phyloP scores from a whole-genome alignment of 2,113 vertebrate species.

The Lagopus leucura region DNA sequence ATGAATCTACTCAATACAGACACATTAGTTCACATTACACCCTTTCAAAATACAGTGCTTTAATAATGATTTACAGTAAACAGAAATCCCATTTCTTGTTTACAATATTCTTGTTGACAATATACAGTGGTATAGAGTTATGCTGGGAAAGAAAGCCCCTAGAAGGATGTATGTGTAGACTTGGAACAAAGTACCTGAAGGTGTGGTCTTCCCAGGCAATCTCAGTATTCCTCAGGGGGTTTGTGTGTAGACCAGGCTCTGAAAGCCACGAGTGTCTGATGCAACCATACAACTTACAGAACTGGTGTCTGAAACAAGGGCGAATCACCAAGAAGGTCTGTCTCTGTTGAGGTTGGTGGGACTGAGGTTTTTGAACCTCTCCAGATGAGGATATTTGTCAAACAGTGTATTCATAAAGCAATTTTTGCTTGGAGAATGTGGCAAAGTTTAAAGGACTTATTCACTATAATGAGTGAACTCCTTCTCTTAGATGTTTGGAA shows the following conservation, averaged over 20 bases:
- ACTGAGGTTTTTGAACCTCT: not conserved
- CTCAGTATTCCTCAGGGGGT: not conserved
- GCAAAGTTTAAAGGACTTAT: not conserved
- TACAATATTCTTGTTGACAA: not conserved
- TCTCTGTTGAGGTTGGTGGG: not conserved
- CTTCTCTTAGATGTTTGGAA: not conserved
- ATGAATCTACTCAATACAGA: not conserved
- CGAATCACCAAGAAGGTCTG: not conserved
- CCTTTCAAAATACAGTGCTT: not conserved
- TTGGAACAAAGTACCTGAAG: not conserved
- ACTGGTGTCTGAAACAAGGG: not conserved
- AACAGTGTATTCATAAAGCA: not conserved
- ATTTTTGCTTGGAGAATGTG: not conserved
- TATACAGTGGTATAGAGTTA: not conserved
- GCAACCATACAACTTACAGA: not conserved
- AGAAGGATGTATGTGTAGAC: not conserved
- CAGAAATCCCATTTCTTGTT: not conserved
- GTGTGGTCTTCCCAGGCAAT: not conserved
- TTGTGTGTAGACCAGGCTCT: not conserved
- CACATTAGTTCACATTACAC: not conserved
- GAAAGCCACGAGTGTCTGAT: not conserved
- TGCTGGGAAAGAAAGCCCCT: rapidly evolving
- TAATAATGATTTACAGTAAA: not conserved
- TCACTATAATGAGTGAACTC: not conserved
- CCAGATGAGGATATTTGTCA: not conserved